Percentiles rank a stretch among this genome's conserved stretches.
phyloP scores from a whole-genome alignment of 2,888 invertebrate species.

The Salticus scenicus region DNA sequence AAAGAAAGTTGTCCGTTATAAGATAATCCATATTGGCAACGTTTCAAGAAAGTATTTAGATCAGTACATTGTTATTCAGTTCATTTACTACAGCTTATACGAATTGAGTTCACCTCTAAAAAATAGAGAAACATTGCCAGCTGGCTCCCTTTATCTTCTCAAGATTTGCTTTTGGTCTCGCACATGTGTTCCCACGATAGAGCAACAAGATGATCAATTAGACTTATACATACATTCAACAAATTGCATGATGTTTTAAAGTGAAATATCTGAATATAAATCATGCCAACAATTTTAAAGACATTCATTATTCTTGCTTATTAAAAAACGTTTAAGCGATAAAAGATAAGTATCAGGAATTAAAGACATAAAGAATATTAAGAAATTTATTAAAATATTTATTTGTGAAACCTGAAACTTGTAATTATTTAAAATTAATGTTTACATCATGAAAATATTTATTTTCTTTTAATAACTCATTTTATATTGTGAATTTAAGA shows the following conservation, averaged over 20 bases:
- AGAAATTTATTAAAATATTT: too few relatives aligned
- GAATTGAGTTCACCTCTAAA: background rate
- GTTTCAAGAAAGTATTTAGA: conserved; percentile 9
- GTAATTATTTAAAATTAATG: too few relatives aligned
- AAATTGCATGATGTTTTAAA: background rate
- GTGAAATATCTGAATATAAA: background rate
- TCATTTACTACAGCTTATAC: background rate
- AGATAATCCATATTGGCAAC: background rate
- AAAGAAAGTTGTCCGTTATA: background rate
- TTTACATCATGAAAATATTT: too few relatives aligned
- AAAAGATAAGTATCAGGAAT: too few relatives aligned
- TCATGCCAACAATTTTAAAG: too few relatives aligned
- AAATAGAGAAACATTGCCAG: conserved; percentile 2
- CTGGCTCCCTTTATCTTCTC: background rate
- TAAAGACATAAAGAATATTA: too few relatives aligned
- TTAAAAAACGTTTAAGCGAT: too few relatives aligned
- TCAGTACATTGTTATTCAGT: conserved; percentile 6
- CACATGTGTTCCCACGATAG: background rate
- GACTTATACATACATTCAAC: background rate
- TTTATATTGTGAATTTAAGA: too few relatives aligned
- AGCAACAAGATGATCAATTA: background rate
- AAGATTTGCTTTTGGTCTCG: background rate
- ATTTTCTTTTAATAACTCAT: too few relatives aligned
- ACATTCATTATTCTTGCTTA: too few relatives aligned
- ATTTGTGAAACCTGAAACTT: too few relatives aligned